Evolutionary conservation across 2,797 vertebrate genomes (phyloP), one percentile per base, ranked within the genome.

Genomic region (Halcyon leucocephala): DNA sequence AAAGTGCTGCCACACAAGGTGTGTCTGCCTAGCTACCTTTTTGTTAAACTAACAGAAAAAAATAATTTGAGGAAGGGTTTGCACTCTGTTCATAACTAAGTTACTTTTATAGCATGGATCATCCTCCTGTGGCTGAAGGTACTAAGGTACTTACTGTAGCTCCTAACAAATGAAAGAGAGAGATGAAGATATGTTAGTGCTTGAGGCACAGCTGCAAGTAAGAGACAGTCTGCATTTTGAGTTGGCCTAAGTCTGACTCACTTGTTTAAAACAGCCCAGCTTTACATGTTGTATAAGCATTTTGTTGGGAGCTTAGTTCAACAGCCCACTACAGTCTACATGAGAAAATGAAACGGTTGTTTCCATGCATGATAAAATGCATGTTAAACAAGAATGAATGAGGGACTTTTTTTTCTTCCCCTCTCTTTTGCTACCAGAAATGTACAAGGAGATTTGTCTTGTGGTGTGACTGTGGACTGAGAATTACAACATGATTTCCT

Each of bases 401-500:
- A 83, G 9, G 0, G 4, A 29, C 26, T 57, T 29, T 17, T 49
- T 52, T 52, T 54, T 48, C 7, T 1, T 0, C 9, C 31, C 15
- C 15, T 10, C 11, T 4, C 18, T 82, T 90, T 84, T 44, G 67
- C 84, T 89, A 95, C 86, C 77, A 96, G 58, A 91, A 92, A 66
- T 42, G 14, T 72, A 81, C 71, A 91, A 93, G 65, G 46, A 80
- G 41, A 82, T 94, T 94, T 84, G 29, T 94, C 35, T 90, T 94
- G 91, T 67, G 69, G 61, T 74, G 71, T 73, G 51, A 52, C 71
- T 80, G 49, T 76, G 80, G 33, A 86, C n/a, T 78, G 65, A 93
- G 82, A 88, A 94, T 96, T 96, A 79, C 94, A 96, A 96, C 82
- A 97, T 0, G 39, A 88, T 93, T 96, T 95, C 85, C 85, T 95